A percentile compares a stretch with the other conserved stretches of the same genome.
Conservation (phyloP, 2,888 invertebrate genomes). For the Orthosia gothica region DNA sequence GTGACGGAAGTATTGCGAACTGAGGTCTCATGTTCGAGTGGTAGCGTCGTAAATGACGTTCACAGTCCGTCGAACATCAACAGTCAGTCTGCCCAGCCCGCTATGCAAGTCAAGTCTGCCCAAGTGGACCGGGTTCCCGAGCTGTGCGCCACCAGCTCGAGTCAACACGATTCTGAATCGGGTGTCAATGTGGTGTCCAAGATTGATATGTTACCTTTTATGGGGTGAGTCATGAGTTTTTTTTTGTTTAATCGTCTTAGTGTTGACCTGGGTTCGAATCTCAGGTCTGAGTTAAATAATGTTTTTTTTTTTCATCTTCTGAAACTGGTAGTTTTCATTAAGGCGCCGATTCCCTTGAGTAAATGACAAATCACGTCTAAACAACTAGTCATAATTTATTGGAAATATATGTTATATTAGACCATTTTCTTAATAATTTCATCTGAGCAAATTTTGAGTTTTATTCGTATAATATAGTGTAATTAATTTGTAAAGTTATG, state of each 20-base stretch:
- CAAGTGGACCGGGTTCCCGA: conserved; percentile 71
- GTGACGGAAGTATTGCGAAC: conserved; percentile 1
- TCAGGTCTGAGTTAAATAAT: too few species aligned
- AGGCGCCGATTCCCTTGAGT: too few species aligned
- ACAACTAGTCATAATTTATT: too few species aligned
- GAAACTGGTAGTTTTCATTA: too few species aligned
- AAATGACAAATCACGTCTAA: too few species aligned
- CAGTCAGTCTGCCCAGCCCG: not conserved
- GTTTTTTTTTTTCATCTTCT: too few species aligned
- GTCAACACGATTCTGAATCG: conserved; percentile 69
- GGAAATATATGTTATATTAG: too few species aligned
- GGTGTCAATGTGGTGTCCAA: conserved; percentile 78
- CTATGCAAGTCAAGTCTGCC: conserved; percentile 5
- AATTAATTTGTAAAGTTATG: too few species aligned
- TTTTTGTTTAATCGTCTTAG: not conserved
- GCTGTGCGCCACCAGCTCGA: conserved; percentile 61
- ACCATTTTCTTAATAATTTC: too few species aligned
- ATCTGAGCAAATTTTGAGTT: too few species aligned
- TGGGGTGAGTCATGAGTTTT: conserved; percentile 79
- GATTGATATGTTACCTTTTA: conserved; percentile 84
- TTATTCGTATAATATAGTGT: too few species aligned
- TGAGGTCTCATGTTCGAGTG: conserved; percentile 71
- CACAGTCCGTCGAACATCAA: conserved; percentile 7
- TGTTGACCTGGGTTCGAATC: too few species aligned
- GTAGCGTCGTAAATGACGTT: conserved; percentile 63